phyloP scores from a whole-genome alignment of 2,888 invertebrate species.

The Netelia virgata region DNA sequence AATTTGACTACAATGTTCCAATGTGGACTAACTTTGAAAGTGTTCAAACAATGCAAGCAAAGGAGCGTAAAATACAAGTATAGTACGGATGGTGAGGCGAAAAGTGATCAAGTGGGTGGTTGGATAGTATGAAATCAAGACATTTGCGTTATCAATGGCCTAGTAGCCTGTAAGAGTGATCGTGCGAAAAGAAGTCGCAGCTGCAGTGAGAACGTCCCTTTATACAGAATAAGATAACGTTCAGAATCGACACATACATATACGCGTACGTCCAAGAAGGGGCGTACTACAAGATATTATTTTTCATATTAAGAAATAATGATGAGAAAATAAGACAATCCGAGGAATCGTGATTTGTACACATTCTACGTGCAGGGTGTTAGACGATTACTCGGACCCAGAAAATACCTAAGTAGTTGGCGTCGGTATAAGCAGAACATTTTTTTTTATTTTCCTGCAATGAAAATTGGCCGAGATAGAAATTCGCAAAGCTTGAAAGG shows the following conservation, averaged over 20 bases:
- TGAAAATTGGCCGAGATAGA: too few species aligned
- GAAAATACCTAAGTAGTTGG: too few species aligned
- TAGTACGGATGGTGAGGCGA: constrained; percentile 6
- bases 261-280: too few species aligned
- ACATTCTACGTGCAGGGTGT: background rate
- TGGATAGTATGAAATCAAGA: constrained; percentile 5
- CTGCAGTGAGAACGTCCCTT: constrained; percentile 15
- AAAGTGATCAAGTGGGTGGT: constrained; percentile 6
- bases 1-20: too few species aligned
- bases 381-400: too few species aligned
- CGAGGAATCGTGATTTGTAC: background rate
- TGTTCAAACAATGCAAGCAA: constrained; percentile 48
- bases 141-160: background rate
- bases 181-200: background rate
- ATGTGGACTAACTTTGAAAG: too few species aligned
- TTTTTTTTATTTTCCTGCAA: too few species aligned
- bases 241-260: too few species aligned
- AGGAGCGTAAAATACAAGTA: constrained; percentile 17
- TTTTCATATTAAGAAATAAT: too few species aligned
- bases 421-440: too few species aligned
- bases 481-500: too few species aligned
- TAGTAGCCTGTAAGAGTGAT: background rate
- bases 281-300: too few species aligned
- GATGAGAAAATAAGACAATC: constrained; percentile 17
- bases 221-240: constrained; percentile 4